Evolutionary conservation across 2,113 vertebrate species (phyloP).

Genomic region (Gadus macrocephalus): DNA sequence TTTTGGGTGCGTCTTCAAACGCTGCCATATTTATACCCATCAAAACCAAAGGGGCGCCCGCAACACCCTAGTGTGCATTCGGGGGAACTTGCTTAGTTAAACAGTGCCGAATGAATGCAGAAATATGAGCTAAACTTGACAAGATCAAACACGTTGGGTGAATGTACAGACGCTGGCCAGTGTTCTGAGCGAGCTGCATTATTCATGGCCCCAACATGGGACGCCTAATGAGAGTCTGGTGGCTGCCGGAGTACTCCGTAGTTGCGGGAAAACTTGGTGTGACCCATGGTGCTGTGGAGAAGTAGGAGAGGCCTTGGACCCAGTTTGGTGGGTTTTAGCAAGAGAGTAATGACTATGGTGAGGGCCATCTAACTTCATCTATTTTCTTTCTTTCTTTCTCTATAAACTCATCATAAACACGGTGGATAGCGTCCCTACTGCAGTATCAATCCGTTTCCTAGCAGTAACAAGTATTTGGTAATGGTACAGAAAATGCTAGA

Average conservation of each 20-base stretch:
- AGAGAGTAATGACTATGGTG: constrained; percentile 35
- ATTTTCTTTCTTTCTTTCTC: too few species aligned
- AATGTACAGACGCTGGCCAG: constrained; percentile 75
- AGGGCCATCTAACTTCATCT: constrained; percentile 32
- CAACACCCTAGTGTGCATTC: constrained; percentile 64
- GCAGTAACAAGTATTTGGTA: too few species aligned
- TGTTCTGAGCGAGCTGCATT: constrained; percentile 73
- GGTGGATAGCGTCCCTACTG: too few species aligned
- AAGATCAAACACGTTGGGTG: constrained; percentile 74
- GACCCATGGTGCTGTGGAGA: constrained; percentile 41
- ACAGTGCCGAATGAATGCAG: constrained; percentile 68
- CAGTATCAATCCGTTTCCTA: too few species aligned
- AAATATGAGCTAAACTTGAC: constrained; percentile 72
- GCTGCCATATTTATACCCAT: constrained; percentile 72
- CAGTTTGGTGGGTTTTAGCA: constrained; percentile 26
- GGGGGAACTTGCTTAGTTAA: constrained; percentile 64
- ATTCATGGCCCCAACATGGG: constrained; percentile 74
- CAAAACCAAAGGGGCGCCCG: constrained; percentile 65
- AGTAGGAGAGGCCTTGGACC: constrained; percentile 42
- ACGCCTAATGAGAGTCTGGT: constrained; percentile 74
- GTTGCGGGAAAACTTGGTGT: constrained; percentile 56
- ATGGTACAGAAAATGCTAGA: too few species aligned
- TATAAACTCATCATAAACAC: too few species aligned
- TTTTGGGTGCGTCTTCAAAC: constrained; percentile 78
- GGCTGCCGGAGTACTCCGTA: constrained; percentile 60